These are phyloP conservation scores for Fringilla coelebs DNA, from an alignment of 2,797 vertebrate species.

Conservation along the genomic window DNA sequence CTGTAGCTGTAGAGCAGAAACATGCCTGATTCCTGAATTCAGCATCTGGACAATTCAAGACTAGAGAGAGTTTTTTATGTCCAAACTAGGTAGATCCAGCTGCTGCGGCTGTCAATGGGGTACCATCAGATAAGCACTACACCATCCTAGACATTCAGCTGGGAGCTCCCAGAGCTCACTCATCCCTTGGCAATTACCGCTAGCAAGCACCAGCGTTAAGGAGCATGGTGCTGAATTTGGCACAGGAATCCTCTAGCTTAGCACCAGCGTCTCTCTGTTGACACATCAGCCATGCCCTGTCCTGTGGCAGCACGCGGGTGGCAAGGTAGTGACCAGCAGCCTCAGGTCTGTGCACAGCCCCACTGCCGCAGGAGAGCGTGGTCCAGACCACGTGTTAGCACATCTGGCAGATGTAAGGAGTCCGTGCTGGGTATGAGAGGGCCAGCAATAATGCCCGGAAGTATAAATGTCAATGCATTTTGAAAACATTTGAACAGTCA, in stretches of 20 bases:
- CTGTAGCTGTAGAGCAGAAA: background rate
- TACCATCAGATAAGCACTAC: background rate
- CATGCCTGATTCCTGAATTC: background rate
- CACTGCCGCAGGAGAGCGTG: background rate
- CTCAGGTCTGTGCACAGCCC: background rate
- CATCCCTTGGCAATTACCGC: background rate
- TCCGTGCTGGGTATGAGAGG: fast-evolving
- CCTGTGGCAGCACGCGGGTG: fast-evolving
- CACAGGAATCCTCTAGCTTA: background rate
- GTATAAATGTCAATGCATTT: background rate
- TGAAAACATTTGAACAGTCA: background rate
- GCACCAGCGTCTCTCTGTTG: fast-evolving
- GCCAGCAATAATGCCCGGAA: background rate
- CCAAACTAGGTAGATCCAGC: background rate
- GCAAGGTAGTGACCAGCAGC: background rate
- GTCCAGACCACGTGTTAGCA: background rate
- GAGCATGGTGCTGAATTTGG: background rate
- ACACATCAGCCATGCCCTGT: fast-evolving
- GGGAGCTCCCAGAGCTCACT: background rate
- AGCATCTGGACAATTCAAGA: background rate
- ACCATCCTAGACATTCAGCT: background rate
- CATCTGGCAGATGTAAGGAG: background rate
- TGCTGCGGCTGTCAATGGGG: background rate
- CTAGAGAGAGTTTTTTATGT: background rate
- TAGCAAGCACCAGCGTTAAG: background rate